Evolutionary conservation across 2,797 vertebrate species (phyloP).

Genomic region (Chaetodon trifasciatus): DNA sequence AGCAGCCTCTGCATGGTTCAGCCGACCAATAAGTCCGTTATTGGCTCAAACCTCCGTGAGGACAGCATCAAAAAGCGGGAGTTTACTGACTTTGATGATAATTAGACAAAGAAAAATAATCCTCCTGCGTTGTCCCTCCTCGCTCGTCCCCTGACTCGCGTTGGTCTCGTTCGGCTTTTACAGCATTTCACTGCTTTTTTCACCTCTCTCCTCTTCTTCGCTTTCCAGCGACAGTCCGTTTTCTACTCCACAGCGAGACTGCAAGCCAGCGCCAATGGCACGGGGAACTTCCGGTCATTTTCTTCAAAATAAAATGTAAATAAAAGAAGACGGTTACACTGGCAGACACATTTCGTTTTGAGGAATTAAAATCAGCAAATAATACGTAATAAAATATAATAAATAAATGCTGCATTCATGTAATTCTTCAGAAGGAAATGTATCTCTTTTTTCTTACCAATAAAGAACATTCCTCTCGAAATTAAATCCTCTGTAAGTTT

Average conservation of each 20-base stretch:
- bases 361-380: neutral
- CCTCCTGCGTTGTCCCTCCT: slow-evolving; percentile 51
- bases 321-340: accelerated
- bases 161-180: slow-evolving; percentile 52
- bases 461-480: neutral
- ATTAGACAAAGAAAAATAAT: slow-evolving; percentile 58
- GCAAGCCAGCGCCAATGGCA: accelerated
- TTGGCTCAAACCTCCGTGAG: slow-evolving; percentile 83
- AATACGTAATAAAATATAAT: too few relatives aligned
- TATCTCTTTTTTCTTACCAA: neutral
- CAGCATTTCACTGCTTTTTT: slow-evolving; percentile 69
- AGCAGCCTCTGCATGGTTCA: slow-evolving; percentile 87
- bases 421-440: neutral
- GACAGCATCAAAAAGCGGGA: slow-evolving; percentile 85
- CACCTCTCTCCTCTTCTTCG: slow-evolving; percentile 55
- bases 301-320: slow-evolving; percentile 56
- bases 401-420: neutral
- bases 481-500: neutral
- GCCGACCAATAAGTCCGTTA: slow-evolving; percentile 83
- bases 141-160: slow-evolving; percentile 25
- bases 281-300: accelerated
- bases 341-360: accelerated
- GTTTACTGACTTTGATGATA: slow-evolving; percentile 54
- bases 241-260: slow-evolving; percentile 51
- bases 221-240: slow-evolving; percentile 68